Conservation (phyloP, 2,113 vertebrate species). For the Triplophysa tibetana region DNA sequence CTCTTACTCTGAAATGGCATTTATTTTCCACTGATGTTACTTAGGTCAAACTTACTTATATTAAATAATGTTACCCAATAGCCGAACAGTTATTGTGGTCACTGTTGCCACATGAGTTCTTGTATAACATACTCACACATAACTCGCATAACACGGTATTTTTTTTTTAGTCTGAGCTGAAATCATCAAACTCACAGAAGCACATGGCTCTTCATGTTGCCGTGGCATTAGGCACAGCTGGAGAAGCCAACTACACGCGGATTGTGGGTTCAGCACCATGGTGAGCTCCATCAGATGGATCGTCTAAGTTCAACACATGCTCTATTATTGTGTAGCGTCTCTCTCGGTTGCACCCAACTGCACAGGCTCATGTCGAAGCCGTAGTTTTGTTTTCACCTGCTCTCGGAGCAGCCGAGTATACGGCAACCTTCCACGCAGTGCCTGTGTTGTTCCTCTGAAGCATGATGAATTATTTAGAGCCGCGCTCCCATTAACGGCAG, state of each 20-base stretch:
- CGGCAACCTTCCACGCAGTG: constrained; percentile 8
- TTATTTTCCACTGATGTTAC: too few species aligned
- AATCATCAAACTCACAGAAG: constrained; percentile 15
- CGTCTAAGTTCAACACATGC: constrained; percentile 31
- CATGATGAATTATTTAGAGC: constrained; percentile 44
- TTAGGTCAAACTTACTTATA: too few species aligned
- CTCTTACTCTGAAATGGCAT: too few species aligned
- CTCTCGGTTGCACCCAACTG: neutral
- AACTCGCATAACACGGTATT: too few species aligned
- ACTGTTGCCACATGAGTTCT: too few species aligned
- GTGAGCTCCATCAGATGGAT: constrained; percentile 11
- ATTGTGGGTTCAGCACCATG: constrained; percentile 34
- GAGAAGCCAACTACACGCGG: constrained; percentile 1
- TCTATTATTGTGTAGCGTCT: neutral
- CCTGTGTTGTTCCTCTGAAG: constrained; percentile 3
- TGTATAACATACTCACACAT: too few species aligned
- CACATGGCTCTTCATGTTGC: constrained; percentile 1
- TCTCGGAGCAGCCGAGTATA: neutral
- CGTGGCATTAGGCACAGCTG: constrained; percentile 13
- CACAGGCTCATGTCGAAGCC: neutral
- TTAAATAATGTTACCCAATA: too few species aligned
- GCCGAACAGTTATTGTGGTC: too few species aligned
- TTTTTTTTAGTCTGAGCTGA: neutral
- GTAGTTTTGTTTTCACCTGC: constrained; percentile 17
- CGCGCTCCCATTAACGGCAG: constrained; percentile 47